These are phyloP conservation scores for Eunapius fragilis DNA, from an alignment of 37 sponge, comb jelly and placozoan species.

Conservation along the genomic window DNA sequence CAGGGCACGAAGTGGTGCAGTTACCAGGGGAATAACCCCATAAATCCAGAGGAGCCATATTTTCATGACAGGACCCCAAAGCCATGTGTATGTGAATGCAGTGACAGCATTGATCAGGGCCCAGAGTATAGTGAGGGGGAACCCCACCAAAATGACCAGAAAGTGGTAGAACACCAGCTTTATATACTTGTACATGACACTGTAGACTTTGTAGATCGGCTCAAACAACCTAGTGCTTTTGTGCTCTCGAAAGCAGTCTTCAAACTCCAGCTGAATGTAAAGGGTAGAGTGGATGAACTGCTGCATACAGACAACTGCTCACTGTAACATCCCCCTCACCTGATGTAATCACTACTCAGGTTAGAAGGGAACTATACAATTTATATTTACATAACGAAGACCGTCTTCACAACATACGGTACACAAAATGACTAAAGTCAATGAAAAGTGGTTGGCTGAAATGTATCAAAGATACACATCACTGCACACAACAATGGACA, in stretches of 20 bases:
- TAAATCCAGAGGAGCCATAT: constrained; percentile 8
- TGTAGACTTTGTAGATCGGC: background rate
- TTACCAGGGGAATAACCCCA: constrained; percentile 9
- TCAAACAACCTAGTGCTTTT: constrained; percentile 26
- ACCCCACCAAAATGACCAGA: constrained; percentile 40
- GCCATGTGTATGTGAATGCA: constrained; percentile 20
- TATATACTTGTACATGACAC: constrained; percentile 27
- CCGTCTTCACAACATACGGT: too few species aligned
- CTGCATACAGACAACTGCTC: too few species aligned
- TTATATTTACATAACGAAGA: too few species aligned
- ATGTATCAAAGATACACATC: too few species aligned
- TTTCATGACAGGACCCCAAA: constrained; percentile 20
- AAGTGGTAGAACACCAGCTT: constrained; percentile 45
- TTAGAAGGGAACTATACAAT: too few species aligned
- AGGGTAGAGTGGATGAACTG: too few species aligned
- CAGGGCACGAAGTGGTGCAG: constrained; percentile 7
- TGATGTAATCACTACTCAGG: too few species aligned
- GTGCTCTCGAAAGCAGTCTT: constrained; percentile 46
- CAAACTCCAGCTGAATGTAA: constrained; percentile 45
- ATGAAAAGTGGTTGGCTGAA: too few species aligned
- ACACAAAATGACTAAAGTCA: too few species aligned
- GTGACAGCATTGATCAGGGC: constrained; percentile 28
- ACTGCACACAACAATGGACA: too few species aligned
- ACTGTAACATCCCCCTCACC: too few species aligned
- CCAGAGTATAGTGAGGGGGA: constrained; percentile 25